Evolutionary conservation across 2,888 invertebrate species (phyloP), one percentile per base, ranked within the genome.

Genomic region (Chromoteleia sp.): DNA sequence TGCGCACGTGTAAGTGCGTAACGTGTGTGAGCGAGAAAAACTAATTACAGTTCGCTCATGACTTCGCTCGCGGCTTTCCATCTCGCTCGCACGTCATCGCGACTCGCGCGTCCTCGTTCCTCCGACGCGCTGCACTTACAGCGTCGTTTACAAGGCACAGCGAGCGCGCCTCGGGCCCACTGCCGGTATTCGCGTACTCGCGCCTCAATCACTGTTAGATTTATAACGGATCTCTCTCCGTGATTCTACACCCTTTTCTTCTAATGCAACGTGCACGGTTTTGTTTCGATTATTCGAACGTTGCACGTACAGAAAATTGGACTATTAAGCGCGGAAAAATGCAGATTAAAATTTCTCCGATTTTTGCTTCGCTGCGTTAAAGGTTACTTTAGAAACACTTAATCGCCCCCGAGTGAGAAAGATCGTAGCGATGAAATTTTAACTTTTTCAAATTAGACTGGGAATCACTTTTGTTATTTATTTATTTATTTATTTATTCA

Each of bases 11-110:
- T 71, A 30, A 48, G 70, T 70, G 65, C 68, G 78, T 71, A 30
- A 65, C 41, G 61, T 56, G 75, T 75, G 70, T 61, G 75, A 79
- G 75, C 77, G 71, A 48, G 74, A 68, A 73, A 79, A 82, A 71
- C 75, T 83, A 83, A 80, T 83, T 83, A 80, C 41, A 56, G 63
- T 70, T 65, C 52, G 63, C 70, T 73, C 45, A 52, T 45, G 54
- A 58, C 14, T 65, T 4, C 25, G 25, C 25, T 25, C 25, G 25
- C 50, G 71, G 36, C 56, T 29, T 21, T 74, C 81, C 54, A 67
- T 76, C 59, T 71, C 67, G 17, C 65, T 43, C 68, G 45, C 30
- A 10, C 54, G n/a, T 12, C 10, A 19, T 12, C 59, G 61, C 6
- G 29, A 15, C 6, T 58, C 14, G 33, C 54, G 54, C 43, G 48